phyloP scores from a whole-genome alignment of 2,797 vertebrate genomes.

The Oreochromis mossambicus region DNA sequence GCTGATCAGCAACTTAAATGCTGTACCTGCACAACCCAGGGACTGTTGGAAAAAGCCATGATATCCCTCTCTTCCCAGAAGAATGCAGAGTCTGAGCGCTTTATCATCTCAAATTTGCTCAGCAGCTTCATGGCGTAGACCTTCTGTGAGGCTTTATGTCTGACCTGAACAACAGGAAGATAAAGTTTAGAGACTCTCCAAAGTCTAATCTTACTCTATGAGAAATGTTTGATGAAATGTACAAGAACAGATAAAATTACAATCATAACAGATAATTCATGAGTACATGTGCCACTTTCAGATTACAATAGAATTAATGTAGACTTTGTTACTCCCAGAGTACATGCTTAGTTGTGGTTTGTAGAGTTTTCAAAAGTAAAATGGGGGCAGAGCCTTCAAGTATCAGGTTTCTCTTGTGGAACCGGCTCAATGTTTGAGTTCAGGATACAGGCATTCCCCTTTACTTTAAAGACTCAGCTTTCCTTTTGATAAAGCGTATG shows the following conservation, averaged over 20 bases:
- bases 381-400: not conserved
- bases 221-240: not conserved
- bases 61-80: slow-evolving; percentile 99
- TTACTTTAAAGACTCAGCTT: not conserved
- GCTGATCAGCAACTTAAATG: not conserved
- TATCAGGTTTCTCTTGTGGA: not conserved
- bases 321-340: not conserved
- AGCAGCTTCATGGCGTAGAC: slow-evolving; percentile 99
- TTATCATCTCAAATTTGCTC: slow-evolving; percentile 99
- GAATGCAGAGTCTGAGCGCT: slow-evolving; percentile 98
- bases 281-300: not conserved
- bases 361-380: not conserved
- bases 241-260: not conserved
- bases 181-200: not conserved
- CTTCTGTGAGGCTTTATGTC: slow-evolving; percentile 93
- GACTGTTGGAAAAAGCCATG: slow-evolving; percentile 98
- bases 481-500: not conserved
- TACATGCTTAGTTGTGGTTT: not conserved
- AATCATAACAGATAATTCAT: rapidly evolving
- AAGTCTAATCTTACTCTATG: not conserved
- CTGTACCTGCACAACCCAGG: slow-evolving; percentile 96
- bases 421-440: not conserved
- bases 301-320: not conserved
- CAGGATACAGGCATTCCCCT: not conserved
- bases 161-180: slow-evolving; percentile 75